Conservation (phyloP, 2,797 vertebrate genomes). For the Momotus momota region DNA sequence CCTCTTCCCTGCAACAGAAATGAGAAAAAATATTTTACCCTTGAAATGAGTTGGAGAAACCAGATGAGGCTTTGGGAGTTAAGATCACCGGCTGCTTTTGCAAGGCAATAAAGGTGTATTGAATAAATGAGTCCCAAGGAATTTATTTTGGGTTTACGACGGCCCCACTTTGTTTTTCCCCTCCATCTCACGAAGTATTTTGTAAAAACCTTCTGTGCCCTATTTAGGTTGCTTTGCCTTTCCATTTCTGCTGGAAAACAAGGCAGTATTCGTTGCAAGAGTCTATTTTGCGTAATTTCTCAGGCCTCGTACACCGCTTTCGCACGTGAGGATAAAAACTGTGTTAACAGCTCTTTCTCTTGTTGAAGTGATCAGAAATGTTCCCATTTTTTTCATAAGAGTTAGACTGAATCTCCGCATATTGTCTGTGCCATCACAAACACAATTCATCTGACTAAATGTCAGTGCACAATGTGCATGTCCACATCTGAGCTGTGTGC, state of each 20-base stretch:
- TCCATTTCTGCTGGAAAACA: neutral
- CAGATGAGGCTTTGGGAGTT: neutral
- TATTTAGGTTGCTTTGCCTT: neutral
- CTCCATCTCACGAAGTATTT: neutral
- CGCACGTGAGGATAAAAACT: neutral
- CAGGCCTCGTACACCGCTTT: neutral
- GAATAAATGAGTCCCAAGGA: neutral
- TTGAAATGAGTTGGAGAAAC: neutral
- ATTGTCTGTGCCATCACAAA: neutral
- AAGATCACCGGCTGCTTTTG: neutral
- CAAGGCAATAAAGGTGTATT: neutral
- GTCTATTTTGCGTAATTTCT: neutral
- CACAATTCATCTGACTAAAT: neutral
- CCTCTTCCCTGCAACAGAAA: neutral
- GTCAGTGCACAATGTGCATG: neutral
- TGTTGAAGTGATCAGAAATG: neutral
- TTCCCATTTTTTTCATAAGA: neutral
- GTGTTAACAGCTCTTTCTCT: neutral
- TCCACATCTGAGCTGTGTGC: neutral
- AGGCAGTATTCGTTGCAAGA: neutral
- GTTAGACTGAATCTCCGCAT: neutral
- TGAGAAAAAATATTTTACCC: constrained; percentile 5
- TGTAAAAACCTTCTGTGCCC: neutral
- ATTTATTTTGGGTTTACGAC: neutral
- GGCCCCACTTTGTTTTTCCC: neutral